Conservation (phyloP, 2,888 invertebrate genomes). For the Thelaira solivaga region DNA sequence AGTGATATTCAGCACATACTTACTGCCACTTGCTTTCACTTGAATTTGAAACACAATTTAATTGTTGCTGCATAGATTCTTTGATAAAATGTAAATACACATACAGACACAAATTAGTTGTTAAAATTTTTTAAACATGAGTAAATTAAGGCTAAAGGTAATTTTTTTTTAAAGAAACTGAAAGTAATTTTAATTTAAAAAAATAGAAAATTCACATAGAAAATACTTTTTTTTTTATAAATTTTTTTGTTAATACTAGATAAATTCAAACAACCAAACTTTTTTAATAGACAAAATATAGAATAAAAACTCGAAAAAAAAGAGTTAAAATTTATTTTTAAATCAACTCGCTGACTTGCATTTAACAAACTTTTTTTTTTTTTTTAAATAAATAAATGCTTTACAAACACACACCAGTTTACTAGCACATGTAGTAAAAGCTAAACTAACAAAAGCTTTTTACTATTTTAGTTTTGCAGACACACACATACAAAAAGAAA, state of each 20-base stretch:
- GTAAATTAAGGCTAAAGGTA: too few relatives aligned
- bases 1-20: too few relatives aligned
- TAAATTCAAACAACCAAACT: slow-evolving; percentile 53
- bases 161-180: too few relatives aligned
- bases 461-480: slow-evolving; percentile 18
- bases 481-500: slow-evolving; percentile 27
- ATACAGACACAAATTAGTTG: too few relatives aligned
- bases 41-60: too few relatives aligned
- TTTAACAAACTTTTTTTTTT: too few relatives aligned
- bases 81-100: too few relatives aligned
- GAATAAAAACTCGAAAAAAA: not conserved
- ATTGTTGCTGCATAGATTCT: too few relatives aligned
- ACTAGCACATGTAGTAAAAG: slow-evolving; percentile 4
- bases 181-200: too few relatives aligned
- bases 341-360: slow-evolving; percentile 59
- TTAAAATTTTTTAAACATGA: too few relatives aligned
- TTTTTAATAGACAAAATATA: slow-evolving; percentile 37
- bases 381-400: too few relatives aligned
- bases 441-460: slow-evolving; percentile 19
- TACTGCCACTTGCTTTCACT: too few relatives aligned
- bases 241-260: slow-evolving; percentile 43
- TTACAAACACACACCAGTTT: not conserved
- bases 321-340: slow-evolving; percentile 26
- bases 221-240: not conserved
- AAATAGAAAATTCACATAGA: not conserved